Percentiles rank a stretch among this genome's conserved stretches.
phyloP scores from a whole-genome alignment of 2,888 invertebrate genomes.

The Polia nebulosa region DNA sequence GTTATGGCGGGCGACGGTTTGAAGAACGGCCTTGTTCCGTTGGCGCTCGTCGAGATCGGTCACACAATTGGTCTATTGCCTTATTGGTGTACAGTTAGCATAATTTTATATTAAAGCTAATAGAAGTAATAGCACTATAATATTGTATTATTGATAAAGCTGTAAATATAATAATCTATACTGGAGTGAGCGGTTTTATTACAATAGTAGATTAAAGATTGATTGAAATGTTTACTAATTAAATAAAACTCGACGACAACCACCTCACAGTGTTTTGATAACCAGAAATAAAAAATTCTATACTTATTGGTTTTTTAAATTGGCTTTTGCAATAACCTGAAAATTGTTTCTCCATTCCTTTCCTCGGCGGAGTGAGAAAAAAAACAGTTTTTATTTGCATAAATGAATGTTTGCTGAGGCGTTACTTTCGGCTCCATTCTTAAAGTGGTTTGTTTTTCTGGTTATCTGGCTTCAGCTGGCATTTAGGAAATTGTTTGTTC shows the following conservation, averaged over 20 bases:
- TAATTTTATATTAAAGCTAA: no score
- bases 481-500: conserved; percentile 14
- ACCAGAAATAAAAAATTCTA: conserved; percentile 44
- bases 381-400: conserved; percentile 70
- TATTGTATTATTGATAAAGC: no score
- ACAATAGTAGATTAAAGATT: no score
- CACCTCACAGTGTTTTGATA: conserved; percentile 8
- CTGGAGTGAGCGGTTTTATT: no score
- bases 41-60: no score
- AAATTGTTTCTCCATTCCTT: conserved; percentile 65
- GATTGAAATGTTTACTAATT: conserved; percentile 9
- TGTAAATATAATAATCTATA: no score
- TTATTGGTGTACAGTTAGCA: no score
- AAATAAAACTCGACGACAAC: conserved; percentile 3
- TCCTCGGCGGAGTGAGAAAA: conserved; percentile 53
- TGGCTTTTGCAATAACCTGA: conserved; percentile 61
- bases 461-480: conserved; percentile 6
- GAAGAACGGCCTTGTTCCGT: no score
- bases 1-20: no score
- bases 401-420: conserved; percentile 65
- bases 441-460: conserved; percentile 47
- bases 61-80: no score
- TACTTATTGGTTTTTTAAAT: conserved; percentile 57
- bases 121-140: no score
- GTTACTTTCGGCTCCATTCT: conserved; percentile 37